Conservation (phyloP, 2,888 invertebrate species). For the Iphiclides podalirius region DNA sequence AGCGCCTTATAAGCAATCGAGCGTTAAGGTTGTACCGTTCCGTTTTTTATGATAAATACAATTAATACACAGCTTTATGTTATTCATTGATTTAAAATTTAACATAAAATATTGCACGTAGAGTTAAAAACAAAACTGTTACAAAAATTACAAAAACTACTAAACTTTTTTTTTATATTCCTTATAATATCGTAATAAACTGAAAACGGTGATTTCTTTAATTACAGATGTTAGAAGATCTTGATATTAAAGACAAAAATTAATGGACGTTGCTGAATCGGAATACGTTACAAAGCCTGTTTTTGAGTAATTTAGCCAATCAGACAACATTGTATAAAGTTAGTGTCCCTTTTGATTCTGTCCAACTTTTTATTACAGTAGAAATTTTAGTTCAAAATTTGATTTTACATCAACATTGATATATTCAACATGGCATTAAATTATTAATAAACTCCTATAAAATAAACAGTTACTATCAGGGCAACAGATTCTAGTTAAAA, state of each 20-base stretch:
- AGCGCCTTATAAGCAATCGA: slow-evolving; percentile 1
- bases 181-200: too few relatives aligned
- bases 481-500: background rate
- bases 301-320: background rate
- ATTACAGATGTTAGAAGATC: background rate
- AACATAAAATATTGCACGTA: too few relatives aligned
- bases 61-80: too few relatives aligned
- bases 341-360: background rate
- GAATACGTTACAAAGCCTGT: background rate
- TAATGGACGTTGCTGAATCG: background rate
- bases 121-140: background rate
- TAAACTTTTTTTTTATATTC: too few relatives aligned
- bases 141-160: too few relatives aligned
- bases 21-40: background rate
- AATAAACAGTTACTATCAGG: too few relatives aligned
- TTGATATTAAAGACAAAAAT: background rate
- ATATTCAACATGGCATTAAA: background rate
- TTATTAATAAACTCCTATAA: background rate
- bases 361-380: background rate
- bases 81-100: too few relatives aligned
- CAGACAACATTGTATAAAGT: background rate
- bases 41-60: too few relatives aligned
- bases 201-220: background rate
- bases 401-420: background rate
- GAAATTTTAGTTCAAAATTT: background rate